These are phyloP conservation scores for Procavia capensis DNA, from an alignment of 2,113 vertebrate species.

Conservation along the genomic window DNA sequence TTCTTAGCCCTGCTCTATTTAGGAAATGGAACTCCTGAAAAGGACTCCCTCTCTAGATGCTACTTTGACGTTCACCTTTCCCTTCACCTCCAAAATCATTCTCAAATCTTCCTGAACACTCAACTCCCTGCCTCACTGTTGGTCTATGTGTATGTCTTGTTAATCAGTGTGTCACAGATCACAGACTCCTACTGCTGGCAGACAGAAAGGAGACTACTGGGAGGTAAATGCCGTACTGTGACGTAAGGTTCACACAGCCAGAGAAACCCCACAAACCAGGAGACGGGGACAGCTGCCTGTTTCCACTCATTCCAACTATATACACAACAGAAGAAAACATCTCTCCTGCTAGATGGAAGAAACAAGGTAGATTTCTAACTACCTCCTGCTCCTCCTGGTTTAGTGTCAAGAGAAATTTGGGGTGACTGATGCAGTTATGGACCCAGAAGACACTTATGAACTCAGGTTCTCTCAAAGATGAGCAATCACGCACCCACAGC, in stretches of 20 bases:
- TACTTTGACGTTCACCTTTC: neutral
- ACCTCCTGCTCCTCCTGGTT: neutral
- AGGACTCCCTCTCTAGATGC: neutral
- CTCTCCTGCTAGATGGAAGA: conserved; percentile 23
- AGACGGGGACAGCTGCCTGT: neutral
- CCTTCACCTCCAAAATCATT: neutral
- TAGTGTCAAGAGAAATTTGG: neutral
- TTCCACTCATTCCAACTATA: neutral
- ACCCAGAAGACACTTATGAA: neutral
- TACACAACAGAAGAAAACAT: neutral
- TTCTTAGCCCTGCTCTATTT: too few relatives aligned
- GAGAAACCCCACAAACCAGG: neutral
- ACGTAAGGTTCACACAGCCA: too few relatives aligned
- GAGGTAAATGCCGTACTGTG: neutral
- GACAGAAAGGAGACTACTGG: neutral
- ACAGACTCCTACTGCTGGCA: neutral
- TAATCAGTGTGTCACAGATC: neutral
- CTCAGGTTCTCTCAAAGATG: neutral
- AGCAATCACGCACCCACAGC: neutral
- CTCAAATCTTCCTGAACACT: neutral
- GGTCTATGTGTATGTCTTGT: neutral
- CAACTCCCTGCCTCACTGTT: neutral
- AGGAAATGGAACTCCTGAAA: neutral
- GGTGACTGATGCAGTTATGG: neutral
- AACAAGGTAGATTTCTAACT: neutral